These are phyloP conservation scores for Nothobranchius kuhntae DNA, from an alignment of 2,113 vertebrate species.

Conservation along the genomic window DNA sequence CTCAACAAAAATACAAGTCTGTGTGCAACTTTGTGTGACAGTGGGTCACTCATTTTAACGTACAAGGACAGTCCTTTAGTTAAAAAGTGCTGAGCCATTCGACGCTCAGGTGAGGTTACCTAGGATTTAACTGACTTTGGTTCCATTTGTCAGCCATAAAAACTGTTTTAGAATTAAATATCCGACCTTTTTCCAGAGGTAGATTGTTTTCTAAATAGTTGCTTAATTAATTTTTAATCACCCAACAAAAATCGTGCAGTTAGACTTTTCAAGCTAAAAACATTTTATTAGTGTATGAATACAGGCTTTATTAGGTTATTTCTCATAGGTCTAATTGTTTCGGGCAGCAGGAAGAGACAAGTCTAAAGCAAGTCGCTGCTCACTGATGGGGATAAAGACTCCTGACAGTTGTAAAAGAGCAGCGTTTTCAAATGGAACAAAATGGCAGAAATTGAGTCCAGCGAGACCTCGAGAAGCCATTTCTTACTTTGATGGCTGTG, in stretches of 20 bases:
- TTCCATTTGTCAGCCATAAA: conserved; percentile 31
- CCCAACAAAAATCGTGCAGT: neutral
- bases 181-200: neutral
- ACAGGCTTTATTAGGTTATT: too few species aligned
- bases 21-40: conserved; percentile 68
- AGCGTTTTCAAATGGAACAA: conserved; percentile 59
- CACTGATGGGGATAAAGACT: conserved; percentile 26
- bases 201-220: neutral
- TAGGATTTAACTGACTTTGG: conserved; percentile 63
- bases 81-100: conserved; percentile 72
- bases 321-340: too few species aligned
- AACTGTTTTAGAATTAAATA: conserved; percentile 34
- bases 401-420: conserved; percentile 62
- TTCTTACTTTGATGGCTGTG: conserved; percentile 8
- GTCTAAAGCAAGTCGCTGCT: neutral
- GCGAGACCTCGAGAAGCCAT: conserved; percentile 26
- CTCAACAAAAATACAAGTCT: conserved; percentile 73
- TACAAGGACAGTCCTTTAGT: conserved; percentile 81
- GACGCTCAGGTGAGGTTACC: conserved; percentile 59
- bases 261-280: neutral
- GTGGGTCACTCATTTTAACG: conserved; percentile 78
- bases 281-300: neutral
- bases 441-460: conserved; percentile 61
- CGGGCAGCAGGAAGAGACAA: neutral
- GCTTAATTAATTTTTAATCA: neutral